Conservation (phyloP, 2,888 invertebrate species). For the Drosophila anomelani region DNA sequence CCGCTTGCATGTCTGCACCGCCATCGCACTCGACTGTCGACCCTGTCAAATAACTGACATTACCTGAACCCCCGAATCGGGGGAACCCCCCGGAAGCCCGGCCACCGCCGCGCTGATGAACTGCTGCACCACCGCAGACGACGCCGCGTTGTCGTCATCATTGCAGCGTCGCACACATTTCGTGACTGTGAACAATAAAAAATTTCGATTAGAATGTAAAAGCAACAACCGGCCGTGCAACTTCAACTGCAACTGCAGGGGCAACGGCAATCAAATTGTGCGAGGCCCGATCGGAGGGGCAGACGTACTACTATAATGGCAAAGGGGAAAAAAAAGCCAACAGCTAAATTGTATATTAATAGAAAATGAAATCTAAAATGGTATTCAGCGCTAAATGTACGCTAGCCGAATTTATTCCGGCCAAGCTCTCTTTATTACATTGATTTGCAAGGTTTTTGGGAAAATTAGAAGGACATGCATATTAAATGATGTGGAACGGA, state of each 20-base stretch:
- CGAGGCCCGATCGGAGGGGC: constrained; percentile 26
- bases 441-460: constrained; percentile 3
- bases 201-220: constrained; percentile 81
- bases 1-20: constrained; percentile 52
- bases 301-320: constrained; percentile 53
- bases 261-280: constrained; percentile 66
- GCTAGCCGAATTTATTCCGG: constrained; percentile 10
- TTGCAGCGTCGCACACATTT: constrained; percentile 66
- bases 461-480: constrained; percentile 3
- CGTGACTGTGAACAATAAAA: constrained; percentile 77
- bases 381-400: constrained; percentile 29
- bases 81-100: not conserved
- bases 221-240: constrained; percentile 52
- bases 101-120: not conserved
- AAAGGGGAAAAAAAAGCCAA: constrained; percentile 47
- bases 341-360: constrained; percentile 76
- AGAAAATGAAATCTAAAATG: constrained; percentile 74
- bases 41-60: constrained; percentile 79
- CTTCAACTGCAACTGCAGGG: constrained; percentile 53
- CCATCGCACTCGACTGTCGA: constrained; percentile 73
- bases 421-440: constrained; percentile 4
- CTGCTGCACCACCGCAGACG: constrained; percentile 44
- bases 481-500: not conserved
- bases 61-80: constrained; percentile 49
- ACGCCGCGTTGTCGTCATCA: constrained; percentile 46